phyloP scores from a whole-genome alignment of 2,888 invertebrate species.

The Cinara cedri region DNA sequence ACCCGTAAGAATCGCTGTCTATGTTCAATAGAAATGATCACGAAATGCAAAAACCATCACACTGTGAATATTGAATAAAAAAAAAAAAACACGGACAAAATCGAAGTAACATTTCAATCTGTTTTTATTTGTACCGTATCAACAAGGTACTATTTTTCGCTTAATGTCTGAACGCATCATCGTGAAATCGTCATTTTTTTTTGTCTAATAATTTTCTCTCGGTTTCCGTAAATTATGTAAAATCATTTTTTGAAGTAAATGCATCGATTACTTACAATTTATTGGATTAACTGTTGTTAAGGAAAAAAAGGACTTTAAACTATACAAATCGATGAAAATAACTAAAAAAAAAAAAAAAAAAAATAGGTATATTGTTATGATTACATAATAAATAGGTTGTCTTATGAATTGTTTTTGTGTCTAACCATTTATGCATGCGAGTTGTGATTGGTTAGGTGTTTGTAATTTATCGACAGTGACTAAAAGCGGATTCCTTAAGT shows the following conservation, averaged over 20 bases:
- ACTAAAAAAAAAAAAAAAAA: neutral
- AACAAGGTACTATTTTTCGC: neutral
- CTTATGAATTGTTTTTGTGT: neutral
- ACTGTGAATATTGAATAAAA: neutral
- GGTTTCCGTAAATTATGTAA: neutral
- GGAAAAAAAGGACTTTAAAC: neutral
- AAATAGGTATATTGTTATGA: neutral
- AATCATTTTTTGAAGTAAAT: conserved; percentile 4
- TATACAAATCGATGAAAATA: neutral
- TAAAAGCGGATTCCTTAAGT: conserved; percentile 7
- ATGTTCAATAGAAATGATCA: conserved; percentile 4
- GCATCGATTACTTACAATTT: neutral
- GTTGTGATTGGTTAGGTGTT: conserved; percentile 16
- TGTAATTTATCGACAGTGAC: neutral
- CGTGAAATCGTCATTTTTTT: neutral
- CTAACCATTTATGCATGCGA: neutral
- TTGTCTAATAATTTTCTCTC: neutral
- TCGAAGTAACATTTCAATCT: conserved; percentile 23
- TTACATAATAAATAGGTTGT: neutral
- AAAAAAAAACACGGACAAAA: conserved; percentile 6
- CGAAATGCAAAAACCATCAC: conserved; percentile 21
- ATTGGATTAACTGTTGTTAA: neutral
- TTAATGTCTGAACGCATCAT: neutral
- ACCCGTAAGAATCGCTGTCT: neutral
- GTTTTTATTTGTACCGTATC: conserved; percentile 5